Conservation (phyloP, 1,140 invertebrate species). For the Leptestheria dahalacensis region DNA sequence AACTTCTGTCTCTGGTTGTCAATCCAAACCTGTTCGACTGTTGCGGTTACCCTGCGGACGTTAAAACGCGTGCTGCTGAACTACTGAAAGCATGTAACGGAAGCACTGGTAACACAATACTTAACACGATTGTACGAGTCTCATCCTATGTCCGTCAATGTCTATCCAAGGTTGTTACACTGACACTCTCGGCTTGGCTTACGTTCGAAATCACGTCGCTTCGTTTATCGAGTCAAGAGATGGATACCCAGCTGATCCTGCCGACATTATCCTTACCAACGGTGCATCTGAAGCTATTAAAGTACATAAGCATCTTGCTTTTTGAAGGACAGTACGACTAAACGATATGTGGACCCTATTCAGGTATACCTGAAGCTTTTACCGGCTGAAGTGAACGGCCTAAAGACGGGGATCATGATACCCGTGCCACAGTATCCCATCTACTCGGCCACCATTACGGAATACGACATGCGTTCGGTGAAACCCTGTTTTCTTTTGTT, state of each 20-base stretch:
- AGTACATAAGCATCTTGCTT: too few relatives aligned
- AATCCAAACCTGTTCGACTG: background rate
- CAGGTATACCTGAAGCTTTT: conserved; percentile 44
- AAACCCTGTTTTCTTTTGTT: too few relatives aligned
- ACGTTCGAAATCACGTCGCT: conserved; percentile 78
- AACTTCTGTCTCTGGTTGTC: conserved; percentile 24
- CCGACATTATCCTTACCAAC: conserved; percentile 69
- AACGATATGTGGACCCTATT: background rate
- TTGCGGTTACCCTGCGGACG: background rate
- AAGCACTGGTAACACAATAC: background rate
- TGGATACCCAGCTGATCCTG: conserved; percentile 50
- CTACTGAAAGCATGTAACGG: background rate
- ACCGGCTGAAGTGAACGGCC: conserved; percentile 38
- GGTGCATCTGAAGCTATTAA: conserved; percentile 78
- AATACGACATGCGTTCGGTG: conserved; percentile 64
- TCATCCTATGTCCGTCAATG: too few relatives aligned
- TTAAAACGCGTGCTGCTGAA: background rate
- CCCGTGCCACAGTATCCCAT: conserved; percentile 97
- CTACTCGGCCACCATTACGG: conserved; percentile 84
- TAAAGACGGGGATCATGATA: conserved; percentile 71
- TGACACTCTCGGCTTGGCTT: conserved; percentile 79
- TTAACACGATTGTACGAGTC: background rate
- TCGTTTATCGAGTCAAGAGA: conserved; percentile 77
- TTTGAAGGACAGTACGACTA: background rate
- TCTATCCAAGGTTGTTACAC: conserved; percentile 61